Evolutionary conservation across 2,888 invertebrate species (phyloP).

Genomic region (Carterocephalus palaemon): DNA sequence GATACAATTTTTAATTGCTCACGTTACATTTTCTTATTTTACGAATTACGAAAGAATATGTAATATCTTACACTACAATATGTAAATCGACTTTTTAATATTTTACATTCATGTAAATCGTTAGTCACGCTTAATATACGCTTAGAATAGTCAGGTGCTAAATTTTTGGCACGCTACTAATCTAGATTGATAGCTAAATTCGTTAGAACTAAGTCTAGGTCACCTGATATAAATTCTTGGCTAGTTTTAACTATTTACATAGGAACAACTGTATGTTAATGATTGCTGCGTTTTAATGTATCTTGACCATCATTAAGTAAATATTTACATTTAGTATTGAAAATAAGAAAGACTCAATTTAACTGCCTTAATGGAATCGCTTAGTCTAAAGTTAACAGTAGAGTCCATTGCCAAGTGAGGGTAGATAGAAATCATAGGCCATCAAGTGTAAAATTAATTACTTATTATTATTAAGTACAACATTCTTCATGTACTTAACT

Average conservation of each 20-base stretch:
- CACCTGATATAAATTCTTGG: constrained; percentile 29
- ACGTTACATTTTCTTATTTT: neutral
- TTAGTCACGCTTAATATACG: constrained; percentile 6
- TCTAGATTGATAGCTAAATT: constrained; percentile 45
- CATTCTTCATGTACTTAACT: too few species aligned
- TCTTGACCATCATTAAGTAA: neutral
- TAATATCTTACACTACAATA: constrained; percentile 13
- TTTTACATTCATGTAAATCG: constrained; percentile 21
- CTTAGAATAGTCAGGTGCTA: constrained; percentile 46
- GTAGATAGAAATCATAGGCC: too few species aligned
- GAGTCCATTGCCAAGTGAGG: too few species aligned
- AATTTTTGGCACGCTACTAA: constrained; percentile 67
- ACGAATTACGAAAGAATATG: neutral
- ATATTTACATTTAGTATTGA: constrained; percentile 17
- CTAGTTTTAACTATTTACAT: constrained; percentile 53
- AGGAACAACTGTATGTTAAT: constrained; percentile 55
- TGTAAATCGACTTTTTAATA: constrained; percentile 11
- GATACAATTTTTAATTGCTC: constrained; percentile 33
- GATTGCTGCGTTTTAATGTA: constrained; percentile 8
- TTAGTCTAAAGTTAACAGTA: too few species aligned
- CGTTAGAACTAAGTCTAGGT: constrained; percentile 40
- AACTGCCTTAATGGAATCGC: too few species aligned
- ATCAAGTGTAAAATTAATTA: too few species aligned
- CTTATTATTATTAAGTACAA: too few species aligned
- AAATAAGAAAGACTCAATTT: neutral